Base-by-base conservation (phyloP, 2,113 vertebrate species). In the Regulus satrapa region DNA sequence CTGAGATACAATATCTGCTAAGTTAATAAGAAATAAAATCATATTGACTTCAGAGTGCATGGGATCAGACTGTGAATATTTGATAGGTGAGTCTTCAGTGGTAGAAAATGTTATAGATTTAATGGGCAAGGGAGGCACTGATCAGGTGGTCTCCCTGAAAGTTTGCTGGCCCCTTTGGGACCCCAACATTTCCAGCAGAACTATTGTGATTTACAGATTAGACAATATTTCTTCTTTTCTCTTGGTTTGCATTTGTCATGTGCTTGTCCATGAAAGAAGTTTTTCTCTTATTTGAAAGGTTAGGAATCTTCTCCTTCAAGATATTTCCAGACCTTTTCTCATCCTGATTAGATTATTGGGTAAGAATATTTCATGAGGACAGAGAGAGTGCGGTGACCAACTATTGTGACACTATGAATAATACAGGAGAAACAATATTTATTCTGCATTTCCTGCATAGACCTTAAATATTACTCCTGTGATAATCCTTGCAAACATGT, bases 401-500 rank as follows among this genome's bases (percentile, higher is more conserved):
- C 23, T 72, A 34, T 75, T 95, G 49, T 82, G 54, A 56, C 21
- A 24, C 38, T 84, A 92, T 92, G 77, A 97, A 94, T 93, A 93
- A 89, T 92, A 94, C 67, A 93, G 21, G 24, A 88, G 38, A 94
- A 82, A 82, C 6, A 85, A 66, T 86, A 95, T 94, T 94, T 89
- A 69, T 79, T 59, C 51, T 89, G 38, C 31, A 62, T 58, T 82
- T 95, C 17, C 59, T 89, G 16, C 32, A 51, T 29, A 75, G 24
- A 62, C 8, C 8, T 71, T 92, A 82, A 89, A 84, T 64, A 56
- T 56, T 81, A 20, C 29, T 66, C 32, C 54, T 4, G 1, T 68
- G 52, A 68, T 78, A 25, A 45, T 71, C 85, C n/a, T 63, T 92
- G 36, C 52, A 40, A 82, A 48, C 5, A 31, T 36, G 8, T 54